Evolutionary conservation across 2,888 invertebrate species (phyloP).

Genomic region (Enchytraeus crypticus): DNA sequence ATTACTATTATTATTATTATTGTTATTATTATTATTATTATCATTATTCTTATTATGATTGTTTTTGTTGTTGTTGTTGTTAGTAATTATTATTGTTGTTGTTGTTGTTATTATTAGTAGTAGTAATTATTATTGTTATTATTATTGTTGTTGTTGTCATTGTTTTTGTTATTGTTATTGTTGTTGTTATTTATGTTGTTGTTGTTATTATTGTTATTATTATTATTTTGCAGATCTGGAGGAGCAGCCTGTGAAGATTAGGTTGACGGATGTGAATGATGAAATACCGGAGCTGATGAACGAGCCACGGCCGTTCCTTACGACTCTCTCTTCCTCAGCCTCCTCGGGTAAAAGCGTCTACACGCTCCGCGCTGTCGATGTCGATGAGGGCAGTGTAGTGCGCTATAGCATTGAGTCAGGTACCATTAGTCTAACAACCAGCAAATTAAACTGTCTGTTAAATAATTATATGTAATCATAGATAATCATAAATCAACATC

Average conservation of each 20-base stretch:
- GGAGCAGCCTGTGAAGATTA: conserved; percentile 70
- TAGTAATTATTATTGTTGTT: too few species aligned
- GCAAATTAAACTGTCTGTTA: too few species aligned
- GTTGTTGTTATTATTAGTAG: too few species aligned
- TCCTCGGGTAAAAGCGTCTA: conserved; percentile 91
- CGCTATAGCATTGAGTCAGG: conserved; percentile 28
- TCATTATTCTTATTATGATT: too few species aligned
- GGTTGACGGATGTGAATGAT: conserved; percentile 90
- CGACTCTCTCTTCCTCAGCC: conserved; percentile 89
- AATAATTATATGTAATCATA: too few species aligned
- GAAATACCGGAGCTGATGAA: conserved; percentile 96
- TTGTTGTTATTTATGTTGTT: too few species aligned
- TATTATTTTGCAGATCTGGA: conserved; percentile 11
- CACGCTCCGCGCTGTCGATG: conserved; percentile 91
- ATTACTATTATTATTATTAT: background rate
- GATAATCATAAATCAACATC: too few species aligned
- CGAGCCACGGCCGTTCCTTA: conserved; percentile 90
- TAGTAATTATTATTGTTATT: background rate
- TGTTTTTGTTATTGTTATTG: background rate
- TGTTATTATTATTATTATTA: background rate
- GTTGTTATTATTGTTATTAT: background rate
- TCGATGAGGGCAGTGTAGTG: conserved; percentile 89
- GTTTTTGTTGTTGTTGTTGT: too few species aligned
- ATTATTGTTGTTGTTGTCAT: background rate
- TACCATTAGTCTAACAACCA: too few species aligned